Conservation (phyloP, 2,113 vertebrate species). For the Oostethus manadensis region DNA sequence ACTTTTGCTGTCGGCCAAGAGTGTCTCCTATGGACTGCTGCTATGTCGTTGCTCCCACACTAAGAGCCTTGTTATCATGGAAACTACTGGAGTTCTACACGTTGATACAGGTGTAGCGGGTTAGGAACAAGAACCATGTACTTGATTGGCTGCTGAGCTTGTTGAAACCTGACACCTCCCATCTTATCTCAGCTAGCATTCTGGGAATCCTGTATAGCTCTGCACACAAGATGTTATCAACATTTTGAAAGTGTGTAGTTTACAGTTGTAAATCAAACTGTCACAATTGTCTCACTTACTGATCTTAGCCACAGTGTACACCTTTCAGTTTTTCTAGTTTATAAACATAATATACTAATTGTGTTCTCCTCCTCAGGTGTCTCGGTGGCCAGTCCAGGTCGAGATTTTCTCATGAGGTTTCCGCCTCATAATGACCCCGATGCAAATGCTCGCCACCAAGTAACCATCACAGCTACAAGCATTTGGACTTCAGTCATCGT, state of each 20-base stretch:
- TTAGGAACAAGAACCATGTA: conserved; percentile 24
- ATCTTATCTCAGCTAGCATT: conserved; percentile 40
- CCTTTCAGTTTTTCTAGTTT: conserved; percentile 12
- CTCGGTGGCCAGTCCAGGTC: conserved; percentile 10
- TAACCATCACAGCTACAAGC: conserved; percentile 12
- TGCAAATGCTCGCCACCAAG: conserved; percentile 13
- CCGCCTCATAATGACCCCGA: conserved; percentile 27
- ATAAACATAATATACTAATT: conserved; percentile 10
- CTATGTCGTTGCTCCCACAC: conserved; percentile 39
- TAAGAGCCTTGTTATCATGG: conserved; percentile 50
- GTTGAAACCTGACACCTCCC: conserved; percentile 58
- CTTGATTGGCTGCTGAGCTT: conserved; percentile 57
- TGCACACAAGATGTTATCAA: conserved; percentile 9
- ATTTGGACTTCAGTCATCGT: conserved; percentile 23
- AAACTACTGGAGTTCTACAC: conserved; percentile 43
- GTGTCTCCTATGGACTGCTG: conserved; percentile 19
- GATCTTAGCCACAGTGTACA: not conserved
- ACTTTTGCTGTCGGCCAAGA: conserved; percentile 34
- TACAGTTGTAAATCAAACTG: conserved; percentile 12
- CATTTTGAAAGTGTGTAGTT: conserved; percentile 6
- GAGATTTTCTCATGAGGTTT: conserved; percentile 31
- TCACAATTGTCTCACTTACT: conserved; percentile 7
- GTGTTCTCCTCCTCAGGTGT: conserved; percentile 21
- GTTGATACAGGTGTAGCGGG: conserved; percentile 59
- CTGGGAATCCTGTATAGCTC: conserved; percentile 16